Percentiles rank a stretch among this genome's conserved stretches.
phyloP scores from a whole-genome alignment of 1,140 invertebrate species.

The Zeugodacus cucurbitae region DNA sequence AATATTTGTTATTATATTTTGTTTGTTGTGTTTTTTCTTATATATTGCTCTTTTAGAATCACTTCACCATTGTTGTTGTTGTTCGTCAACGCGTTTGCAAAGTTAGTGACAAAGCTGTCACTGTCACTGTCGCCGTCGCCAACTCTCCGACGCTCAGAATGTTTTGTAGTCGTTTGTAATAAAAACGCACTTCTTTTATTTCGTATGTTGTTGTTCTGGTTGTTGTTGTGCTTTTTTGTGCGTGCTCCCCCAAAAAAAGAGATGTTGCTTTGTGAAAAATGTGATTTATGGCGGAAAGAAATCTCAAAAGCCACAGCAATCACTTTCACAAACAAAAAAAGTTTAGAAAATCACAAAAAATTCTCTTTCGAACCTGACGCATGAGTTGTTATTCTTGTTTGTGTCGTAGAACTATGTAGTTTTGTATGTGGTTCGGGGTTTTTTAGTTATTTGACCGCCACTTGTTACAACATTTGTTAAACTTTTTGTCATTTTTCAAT shows the following conservation, averaged over 20 bases:
- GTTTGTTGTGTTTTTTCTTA: not conserved
- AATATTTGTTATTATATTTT: not conserved
- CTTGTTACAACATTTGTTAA: too few relatives aligned
- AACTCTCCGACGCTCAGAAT: not conserved
- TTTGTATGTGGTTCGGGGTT: not conserved
- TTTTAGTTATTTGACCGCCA: too few relatives aligned
- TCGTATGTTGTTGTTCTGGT: not conserved
- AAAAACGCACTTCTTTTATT: not conserved
- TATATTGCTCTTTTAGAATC: not conserved
- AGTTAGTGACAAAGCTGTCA: slow-evolving; percentile 7
- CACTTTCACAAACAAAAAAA: not conserved
- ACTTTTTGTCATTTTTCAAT: too few relatives aligned
- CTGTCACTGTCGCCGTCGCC: not conserved
- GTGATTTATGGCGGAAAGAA: not conserved
- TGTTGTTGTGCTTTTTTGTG: not conserved
- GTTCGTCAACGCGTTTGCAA: not conserved
- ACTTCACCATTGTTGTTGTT: not conserved
- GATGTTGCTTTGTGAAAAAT: not conserved
- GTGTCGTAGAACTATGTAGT: not conserved
- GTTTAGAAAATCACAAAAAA: not conserved
- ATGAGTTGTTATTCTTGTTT: not conserved
- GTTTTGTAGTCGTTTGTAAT: not conserved
- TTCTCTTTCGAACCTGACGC: not conserved
- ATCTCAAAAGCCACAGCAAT: not conserved
- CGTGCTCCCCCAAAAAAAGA: not conserved